Conservation (phyloP, 2,113 vertebrate genomes). For the Megaleporinus macrocephalus region DNA sequence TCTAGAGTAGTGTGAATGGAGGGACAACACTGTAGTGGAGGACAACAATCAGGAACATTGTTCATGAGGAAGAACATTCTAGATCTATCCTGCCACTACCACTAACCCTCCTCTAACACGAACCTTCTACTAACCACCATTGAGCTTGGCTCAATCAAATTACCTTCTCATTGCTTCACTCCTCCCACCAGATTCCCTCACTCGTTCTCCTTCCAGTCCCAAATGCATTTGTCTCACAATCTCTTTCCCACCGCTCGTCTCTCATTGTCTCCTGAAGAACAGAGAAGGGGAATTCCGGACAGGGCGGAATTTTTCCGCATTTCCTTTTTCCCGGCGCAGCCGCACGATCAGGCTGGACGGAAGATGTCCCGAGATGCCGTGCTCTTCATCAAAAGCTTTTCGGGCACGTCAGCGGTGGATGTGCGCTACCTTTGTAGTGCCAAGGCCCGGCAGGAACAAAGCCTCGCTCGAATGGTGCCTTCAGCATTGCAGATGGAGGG, state of each 20-base stretch:
- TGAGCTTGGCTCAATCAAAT: background rate
- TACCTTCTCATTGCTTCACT: background rate
- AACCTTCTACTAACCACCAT: background rate
- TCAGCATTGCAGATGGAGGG: constrained; percentile 32
- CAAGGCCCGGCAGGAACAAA: constrained; percentile 43
- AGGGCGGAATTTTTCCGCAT: background rate
- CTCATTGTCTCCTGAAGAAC: background rate
- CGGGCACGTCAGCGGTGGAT: background rate
- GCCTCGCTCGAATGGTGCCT: constrained; percentile 25
- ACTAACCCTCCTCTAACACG: background rate
- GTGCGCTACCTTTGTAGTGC: constrained; percentile 39
- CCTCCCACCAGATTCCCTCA: background rate
- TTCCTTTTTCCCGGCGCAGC: background rate
- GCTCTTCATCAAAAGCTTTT: constrained; percentile 39
- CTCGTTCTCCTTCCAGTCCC: constrained; percentile 3
- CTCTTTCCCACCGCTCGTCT: background rate
- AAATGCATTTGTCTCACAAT: background rate
- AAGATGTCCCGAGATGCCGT: constrained; percentile 37
- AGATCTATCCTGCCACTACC: background rate
- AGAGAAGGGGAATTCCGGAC: background rate
- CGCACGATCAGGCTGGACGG: constrained; percentile 29
- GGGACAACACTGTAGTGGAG: no score
- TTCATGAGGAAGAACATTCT: no score
- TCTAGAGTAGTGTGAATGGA: no score
- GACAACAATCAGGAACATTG: no score